These are phyloP conservation scores for Polyploca ridens DNA, from an alignment of 2,888 invertebrate species.

Conservation along the genomic window DNA sequence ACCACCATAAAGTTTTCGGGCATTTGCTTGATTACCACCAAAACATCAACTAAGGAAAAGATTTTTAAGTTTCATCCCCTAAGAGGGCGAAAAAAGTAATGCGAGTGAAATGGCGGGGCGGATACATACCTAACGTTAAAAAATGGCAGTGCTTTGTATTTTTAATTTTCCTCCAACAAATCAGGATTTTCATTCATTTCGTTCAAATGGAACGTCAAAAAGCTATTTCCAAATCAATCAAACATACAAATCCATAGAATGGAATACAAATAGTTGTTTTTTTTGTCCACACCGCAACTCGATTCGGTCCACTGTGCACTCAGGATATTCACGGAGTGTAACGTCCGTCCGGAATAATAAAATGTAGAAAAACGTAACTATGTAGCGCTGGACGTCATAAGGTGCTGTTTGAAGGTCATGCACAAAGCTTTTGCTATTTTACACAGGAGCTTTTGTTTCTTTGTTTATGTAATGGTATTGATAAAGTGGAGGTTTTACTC, in stretches of 20 bases:
- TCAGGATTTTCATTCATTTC: no score
- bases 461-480: background rate
- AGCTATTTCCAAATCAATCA: background rate
- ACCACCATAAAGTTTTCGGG: no score
- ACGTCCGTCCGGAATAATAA: constrained; percentile 54
- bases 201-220: background rate
- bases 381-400: constrained; percentile 23
- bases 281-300: constrained; percentile 25
- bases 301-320: constrained; percentile 45
- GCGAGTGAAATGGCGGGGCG: no score
- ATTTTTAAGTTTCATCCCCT: no score
- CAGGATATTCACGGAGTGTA: constrained; percentile 49
- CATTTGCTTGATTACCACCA: no score
- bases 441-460: background rate
- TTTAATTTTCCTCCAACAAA: no score
- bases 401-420: constrained; percentile 13
- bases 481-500: no score
- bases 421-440: constrained; percentile 2
- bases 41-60: no score
- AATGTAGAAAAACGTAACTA: constrained; percentile 38
- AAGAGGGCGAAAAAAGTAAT: no score
- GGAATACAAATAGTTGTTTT: constrained; percentile 20
- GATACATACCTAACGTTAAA: no score
- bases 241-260: constrained; percentile 2
- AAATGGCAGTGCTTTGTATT: no score